These are phyloP conservation scores for Moxostoma hubbsi DNA, from an alignment of 2,797 vertebrate species.

Conservation along the genomic window DNA sequence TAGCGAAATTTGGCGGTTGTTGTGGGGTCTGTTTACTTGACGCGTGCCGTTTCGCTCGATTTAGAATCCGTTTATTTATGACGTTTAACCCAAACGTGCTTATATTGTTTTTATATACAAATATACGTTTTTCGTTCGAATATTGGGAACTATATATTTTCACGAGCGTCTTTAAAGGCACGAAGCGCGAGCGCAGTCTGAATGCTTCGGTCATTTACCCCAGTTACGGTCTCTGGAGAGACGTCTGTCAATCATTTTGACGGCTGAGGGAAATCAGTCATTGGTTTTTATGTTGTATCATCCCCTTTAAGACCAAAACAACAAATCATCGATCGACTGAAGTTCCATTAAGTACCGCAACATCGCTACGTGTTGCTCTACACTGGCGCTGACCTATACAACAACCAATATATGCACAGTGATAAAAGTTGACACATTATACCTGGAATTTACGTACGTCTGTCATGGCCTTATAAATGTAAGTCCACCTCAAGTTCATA, in stretches of 20 bases:
- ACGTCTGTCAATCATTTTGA: conserved; percentile 34
- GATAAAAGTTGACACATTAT: background rate
- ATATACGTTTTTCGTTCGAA: background rate
- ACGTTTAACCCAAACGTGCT: background rate
- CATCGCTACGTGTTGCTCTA: conserved; percentile 26
- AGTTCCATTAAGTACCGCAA: background rate
- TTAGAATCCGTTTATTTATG: background rate
- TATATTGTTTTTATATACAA: background rate
- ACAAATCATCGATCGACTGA: conserved; percentile 8
- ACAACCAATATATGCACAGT: background rate
- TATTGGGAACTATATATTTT: background rate
- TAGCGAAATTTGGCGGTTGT: background rate
- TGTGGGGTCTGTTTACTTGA: background rate
- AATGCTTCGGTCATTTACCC: background rate
- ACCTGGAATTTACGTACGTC: background rate
- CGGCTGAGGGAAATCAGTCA: background rate
- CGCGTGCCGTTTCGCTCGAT: background rate
- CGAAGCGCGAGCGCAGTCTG: background rate
- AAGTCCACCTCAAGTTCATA: background rate
- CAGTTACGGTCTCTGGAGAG: background rate
- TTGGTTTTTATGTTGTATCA: conserved; percentile 1
- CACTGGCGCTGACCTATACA: conserved; percentile 1
- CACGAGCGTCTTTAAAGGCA: background rate
- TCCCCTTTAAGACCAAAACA: conserved; percentile 2
- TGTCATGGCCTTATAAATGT: background rate